Evolutionary conservation across 2,113 vertebrate species (phyloP).

Genomic region (Micronycteris hirsuta): DNA sequence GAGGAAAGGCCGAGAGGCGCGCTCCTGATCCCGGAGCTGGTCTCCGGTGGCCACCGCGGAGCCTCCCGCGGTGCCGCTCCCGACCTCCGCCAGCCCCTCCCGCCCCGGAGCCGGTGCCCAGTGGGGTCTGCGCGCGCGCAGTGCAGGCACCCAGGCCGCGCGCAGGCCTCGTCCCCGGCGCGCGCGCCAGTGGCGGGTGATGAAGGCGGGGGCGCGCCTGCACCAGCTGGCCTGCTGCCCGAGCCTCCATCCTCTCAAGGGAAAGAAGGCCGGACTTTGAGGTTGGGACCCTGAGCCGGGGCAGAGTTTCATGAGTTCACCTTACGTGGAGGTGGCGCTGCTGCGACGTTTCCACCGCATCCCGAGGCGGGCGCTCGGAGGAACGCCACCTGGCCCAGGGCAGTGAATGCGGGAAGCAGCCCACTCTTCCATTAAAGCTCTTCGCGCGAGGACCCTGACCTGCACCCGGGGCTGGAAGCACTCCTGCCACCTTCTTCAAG

Average conservation of each 20-base stretch:
- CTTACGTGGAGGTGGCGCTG: neutral
- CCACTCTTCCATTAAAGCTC: neutral
- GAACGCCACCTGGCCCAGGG: neutral
- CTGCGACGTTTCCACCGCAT: neutral
- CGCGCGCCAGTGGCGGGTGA: neutral
- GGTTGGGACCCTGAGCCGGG: fast-evolving
- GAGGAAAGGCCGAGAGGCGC: neutral
- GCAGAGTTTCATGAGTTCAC: neutral
- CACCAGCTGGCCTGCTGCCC: neutral
- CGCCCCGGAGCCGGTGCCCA: conserved; percentile 37
- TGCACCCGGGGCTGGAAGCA: neutral
- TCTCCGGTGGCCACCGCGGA: neutral
- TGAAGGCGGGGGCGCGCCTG: neutral
- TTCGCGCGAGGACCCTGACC: neutral
- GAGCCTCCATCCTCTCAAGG: fast-evolving
- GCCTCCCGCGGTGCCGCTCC: neutral
- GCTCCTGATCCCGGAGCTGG: neutral
- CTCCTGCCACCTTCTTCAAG: neutral
- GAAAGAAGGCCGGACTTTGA: neutral
- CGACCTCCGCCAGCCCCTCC: neutral
- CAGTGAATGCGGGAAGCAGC: neutral
- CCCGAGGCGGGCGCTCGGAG: neutral
- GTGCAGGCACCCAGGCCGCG: conserved; percentile 27
- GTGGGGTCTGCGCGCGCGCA: conserved; percentile 58
- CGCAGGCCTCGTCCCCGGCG: conserved; percentile 52